A percentile compares a stretch with the other conserved stretches of the same genome.
Conservation (phyloP, 1,140 invertebrate genomes). For the Epicauta chinensis region DNA sequence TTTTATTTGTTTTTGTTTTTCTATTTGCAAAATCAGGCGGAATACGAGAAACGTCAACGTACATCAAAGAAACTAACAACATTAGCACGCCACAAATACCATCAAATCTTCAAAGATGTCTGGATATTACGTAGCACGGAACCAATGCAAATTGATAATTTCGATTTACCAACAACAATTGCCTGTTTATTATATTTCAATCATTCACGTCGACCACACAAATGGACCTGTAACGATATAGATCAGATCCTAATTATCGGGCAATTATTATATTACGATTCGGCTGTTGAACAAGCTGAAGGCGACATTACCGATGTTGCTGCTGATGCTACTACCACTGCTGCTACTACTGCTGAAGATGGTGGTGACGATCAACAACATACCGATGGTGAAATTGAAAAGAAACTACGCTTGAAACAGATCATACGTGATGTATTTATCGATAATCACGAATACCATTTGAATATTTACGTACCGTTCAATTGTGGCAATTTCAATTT, state of each 20-base stretch:
- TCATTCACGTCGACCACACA: neutral
- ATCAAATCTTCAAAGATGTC: neutral
- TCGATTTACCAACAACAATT: neutral
- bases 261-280: conserved; percentile 28
- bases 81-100: neutral
- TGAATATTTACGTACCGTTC: conserved; percentile 21
- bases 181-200: neutral
- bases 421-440: conserved; percentile 10
- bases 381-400: too few relatives aligned
- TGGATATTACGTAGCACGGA: neutral
- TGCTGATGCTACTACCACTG: too few relatives aligned
- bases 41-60: neutral
- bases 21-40: too few relatives aligned
- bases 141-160: neutral
- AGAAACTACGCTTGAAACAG: neutral
- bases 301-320: too few relatives aligned
- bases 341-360: too few relatives aligned
- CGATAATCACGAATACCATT: conserved; percentile 5
- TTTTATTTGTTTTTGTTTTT: too few relatives aligned
- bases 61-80: neutral
- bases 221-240: conserved; percentile 25
- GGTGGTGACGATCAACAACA: too few relatives aligned
- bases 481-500: conserved; percentile 11
- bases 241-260: conserved; percentile 27
- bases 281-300: conserved; percentile 12